Base-by-base conservation (phyloP, 2,888 invertebrate genomes). In the Nymphalis urticae region DNA sequence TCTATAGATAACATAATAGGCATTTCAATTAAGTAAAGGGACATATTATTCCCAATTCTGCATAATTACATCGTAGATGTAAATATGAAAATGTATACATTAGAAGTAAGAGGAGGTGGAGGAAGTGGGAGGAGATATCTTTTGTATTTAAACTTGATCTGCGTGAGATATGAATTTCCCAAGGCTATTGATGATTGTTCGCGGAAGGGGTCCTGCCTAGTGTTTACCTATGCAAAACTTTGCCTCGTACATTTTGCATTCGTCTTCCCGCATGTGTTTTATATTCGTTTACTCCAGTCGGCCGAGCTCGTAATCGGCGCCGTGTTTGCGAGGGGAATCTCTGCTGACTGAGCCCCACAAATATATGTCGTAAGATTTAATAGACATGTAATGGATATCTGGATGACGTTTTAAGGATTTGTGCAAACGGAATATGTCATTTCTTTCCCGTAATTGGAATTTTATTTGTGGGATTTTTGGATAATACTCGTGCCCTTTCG, bases 361-460 rank as follows among this genome's bases (percentile, higher is more conserved):
- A 91, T 92, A 92, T 92, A 91, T 92, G 92, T 92, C 92, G 91
- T 92, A 89, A 92, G 92, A 92, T 92, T 92, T 92, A 92, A 92
- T 92, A 92, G 90, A 92, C 90, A 92, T 92, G 92, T 92, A 92
- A 92, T 92, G 91, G 92, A 92, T 92, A 92, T 92, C 92, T 91
- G 91, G 90, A 92, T 92, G 92, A 92, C 92, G 88, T 89, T 92
- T 92, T 92, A 92, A 92, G 92, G 92, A 92, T 92, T 92, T 92
- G 91, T 84, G 92, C 92, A 92, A 92, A 92, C 92, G 88, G 89
- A 92, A 91, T 91, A 91, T 90, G 92, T 90, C 91, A 91, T 90
- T 90, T 89, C 85, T 85, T 66, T 85, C 83, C 83, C 82, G 80
- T 81, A 86, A 92, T 91, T 90, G 89, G 87, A 90, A 89, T 91